Evolutionary conservation across 2,888 invertebrate genomes (phyloP), one percentile per base, ranked within the genome.

Genomic region (Drosophila multiciliata): DNA sequence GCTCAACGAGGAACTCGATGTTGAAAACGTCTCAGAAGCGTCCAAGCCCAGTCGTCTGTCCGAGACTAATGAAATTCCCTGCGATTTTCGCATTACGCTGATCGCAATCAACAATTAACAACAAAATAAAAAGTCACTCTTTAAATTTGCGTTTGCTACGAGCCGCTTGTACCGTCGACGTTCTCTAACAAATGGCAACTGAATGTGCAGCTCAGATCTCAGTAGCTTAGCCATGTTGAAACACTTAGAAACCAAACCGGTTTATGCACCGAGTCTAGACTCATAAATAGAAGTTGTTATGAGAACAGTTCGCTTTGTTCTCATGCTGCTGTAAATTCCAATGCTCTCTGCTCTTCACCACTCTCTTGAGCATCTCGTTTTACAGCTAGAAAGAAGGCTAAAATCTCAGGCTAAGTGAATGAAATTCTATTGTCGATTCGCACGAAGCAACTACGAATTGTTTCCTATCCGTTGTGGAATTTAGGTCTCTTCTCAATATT

Each of bases 11-110:
- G 91, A 91, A 48, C 84, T 89, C 4, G 92, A 92, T 1, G 87
- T 84, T 8, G 92, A 92, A 40, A 85, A 91, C 20, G 89, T 90
- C 55, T 92, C 92, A 12, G 91, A 91, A 23, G 81, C 88, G 20
- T 81, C 87, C 50, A 83, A 12, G 9, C 79, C 79, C 1, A 76
- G 72, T 29, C 70, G 68, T 42, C 65, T 60, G 35, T 75, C 81
- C 6, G 62, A 6, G 15, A 58, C 68, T 35, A 75, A 60, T 29
- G 69, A 36, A n/a, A 80, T 60, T 15, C 78, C 77, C 71, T 83
- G 83, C 62, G 89, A 81, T 55, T 90, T 88, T 57, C 83, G 88
- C 87, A 88, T 88, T 48, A 17, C 71, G 12, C 26, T 29, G 55
- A 67, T 53, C 48, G 32, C 26, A 55, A 57, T 62, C 57, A 42